These are phyloP conservation scores for Lasioglossum zephyrum DNA, from an alignment of 2,888 invertebrate species.

Conservation along the genomic window DNA sequence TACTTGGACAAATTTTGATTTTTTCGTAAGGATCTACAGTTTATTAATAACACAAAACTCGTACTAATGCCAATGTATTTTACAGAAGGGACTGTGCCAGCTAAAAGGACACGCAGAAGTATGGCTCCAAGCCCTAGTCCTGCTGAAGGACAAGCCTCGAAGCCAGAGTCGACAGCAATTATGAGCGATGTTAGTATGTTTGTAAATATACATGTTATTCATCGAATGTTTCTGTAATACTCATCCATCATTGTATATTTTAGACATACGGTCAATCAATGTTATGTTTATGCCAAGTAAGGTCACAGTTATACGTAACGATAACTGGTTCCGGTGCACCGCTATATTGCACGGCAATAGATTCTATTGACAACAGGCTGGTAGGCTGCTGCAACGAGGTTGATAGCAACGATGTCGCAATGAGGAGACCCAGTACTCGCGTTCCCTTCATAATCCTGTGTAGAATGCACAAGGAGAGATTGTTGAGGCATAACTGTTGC, in stretches of 20 bases:
- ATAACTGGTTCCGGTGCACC: conserved; percentile 85
- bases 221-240: conserved; percentile 14
- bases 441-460: conserved; percentile 93
- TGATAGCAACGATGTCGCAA: conserved; percentile 86
- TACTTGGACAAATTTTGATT: no score
- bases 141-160: conserved; percentile 83
- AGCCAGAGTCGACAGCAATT: conserved; percentile 84
- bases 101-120: conserved; percentile 80
- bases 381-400: conserved; percentile 93
- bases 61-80: conserved; percentile 33
- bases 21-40: neutral
- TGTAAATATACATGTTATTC: conserved; percentile 1
- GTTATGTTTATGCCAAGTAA: conserved; percentile 86
- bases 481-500: conserved; percentile 94
- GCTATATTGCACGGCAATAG: conserved; percentile 91
- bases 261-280: conserved; percentile 81
- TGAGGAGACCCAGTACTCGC: conserved; percentile 89
- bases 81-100: conserved; percentile 77
- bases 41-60: neutral
- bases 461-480: conserved; percentile 90
- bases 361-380: conserved; percentile 89
- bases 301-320: conserved; percentile 86
- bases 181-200: conserved; percentile 77
- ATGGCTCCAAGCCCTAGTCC: conserved; percentile 83
- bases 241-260: conserved; percentile 34